Base-by-base conservation (phyloP, 2,888 invertebrate species). In the Scaptodrosophila latifasciaeformis region DNA sequence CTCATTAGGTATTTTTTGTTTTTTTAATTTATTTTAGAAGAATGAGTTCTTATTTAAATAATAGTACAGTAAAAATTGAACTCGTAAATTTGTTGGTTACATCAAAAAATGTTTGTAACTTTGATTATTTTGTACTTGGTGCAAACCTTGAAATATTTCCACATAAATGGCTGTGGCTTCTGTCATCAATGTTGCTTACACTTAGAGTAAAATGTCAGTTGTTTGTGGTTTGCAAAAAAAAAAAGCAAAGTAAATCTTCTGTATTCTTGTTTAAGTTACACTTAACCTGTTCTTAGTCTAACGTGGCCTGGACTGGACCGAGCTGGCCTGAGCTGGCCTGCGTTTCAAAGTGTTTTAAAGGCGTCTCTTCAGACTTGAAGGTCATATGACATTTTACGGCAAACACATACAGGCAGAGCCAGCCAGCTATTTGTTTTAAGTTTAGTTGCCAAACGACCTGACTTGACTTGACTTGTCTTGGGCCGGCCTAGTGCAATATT, bases 331-430 rank as follows among this genome's bases (percentile, higher is more conserved):
- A n/a, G n/a, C n/a, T n/a, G n/a, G n/a, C n/a, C n/a, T n/a, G 67
- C 64, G 66, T 53, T 67, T 51, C 48, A 57, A 52, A 39, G 47
- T 56, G 30, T 37, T 67, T 57, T 60, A 63, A 21, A 54, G 52
- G 61, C 50, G 45, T 37, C 40, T 24, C 24, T 42, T 54, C 53
- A 61, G 55, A 66, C 66, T 67, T 77, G 77, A 77, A 61, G 70
- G 64, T 77, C 72, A 59, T 61, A 54, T 39, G 63, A n/a, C n/a
- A 54, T 55, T 71, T 65, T 67, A 72, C 63, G 61, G 63, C 54
- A 40, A 29, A 56, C 49, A 69, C 51, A n/a, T n/a, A n/a, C n/a
- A n/a, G n/a, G n/a, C n/a, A n/a, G n/a, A n/a, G n/a, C n/a, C n/a
- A n/a, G n/a, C n/a, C n/a, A 49, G 63, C 55, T 70, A 74, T 70